Evolutionary conservation across 2,797 vertebrate species (phyloP).

Genomic region (Anas georgica): DNA sequence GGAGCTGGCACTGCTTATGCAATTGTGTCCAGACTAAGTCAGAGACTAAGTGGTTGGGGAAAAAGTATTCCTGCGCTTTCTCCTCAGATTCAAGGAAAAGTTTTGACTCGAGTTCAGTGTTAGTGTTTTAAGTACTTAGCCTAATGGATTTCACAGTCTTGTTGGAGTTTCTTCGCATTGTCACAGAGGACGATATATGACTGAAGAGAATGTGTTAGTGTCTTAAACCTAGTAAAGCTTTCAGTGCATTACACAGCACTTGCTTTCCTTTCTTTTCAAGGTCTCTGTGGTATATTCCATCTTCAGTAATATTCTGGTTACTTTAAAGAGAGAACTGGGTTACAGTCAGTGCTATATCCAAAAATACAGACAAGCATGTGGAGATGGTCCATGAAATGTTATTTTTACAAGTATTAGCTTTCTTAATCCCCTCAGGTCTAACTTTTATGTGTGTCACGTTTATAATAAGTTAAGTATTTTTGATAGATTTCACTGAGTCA

Average conservation of each 20-base stretch:
- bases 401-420: slow-evolving; percentile 14
- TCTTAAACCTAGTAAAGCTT: background rate
- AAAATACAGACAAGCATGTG: background rate
- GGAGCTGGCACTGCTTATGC: background rate
- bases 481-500: background rate
- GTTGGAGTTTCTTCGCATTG: background rate
- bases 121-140: background rate
- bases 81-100: background rate
- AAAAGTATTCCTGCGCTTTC: background rate
- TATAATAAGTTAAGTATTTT: background rate
- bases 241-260: background rate
- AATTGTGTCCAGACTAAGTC: background rate
- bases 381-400: slow-evolving; percentile 10
- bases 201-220: background rate
- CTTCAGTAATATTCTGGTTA: slow-evolving; percentile 21
- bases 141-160: background rate
- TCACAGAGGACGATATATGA: background rate
- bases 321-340: slow-evolving; percentile 14
- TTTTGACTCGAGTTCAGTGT: background rate
- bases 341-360: background rate
- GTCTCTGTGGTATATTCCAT: background rate
- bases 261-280: background rate
- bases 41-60: background rate
- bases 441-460: background rate
- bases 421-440: background rate